Percentiles rank a stretch among this genome's conserved stretches.
These are phyloP conservation scores for Pseudomugil gertrudae DNA, from an alignment of 2,797 vertebrate genomes.

Conservation along the genomic window DNA sequence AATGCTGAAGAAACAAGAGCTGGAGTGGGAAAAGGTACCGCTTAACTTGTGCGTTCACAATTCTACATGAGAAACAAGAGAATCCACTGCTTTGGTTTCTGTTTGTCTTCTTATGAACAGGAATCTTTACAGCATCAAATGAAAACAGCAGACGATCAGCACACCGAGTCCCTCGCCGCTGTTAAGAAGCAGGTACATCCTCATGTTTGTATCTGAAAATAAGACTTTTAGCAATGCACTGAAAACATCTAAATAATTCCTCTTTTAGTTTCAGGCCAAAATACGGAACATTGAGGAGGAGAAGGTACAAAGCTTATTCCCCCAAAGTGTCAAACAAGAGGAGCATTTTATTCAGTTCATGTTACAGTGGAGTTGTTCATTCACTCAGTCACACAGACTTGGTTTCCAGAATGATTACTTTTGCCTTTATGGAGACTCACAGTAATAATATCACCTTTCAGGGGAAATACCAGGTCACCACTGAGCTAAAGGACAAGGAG, in stretches of 20 bases:
- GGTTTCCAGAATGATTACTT: constrained; percentile 42
- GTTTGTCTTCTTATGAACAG: constrained; percentile 66
- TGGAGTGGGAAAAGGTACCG: constrained; percentile 92
- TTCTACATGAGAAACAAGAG: neutral
- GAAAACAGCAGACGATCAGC: constrained; percentile 81
- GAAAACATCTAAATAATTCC: constrained; percentile 17
- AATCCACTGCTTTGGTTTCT: fast-evolving
- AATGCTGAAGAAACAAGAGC: constrained; percentile 90
- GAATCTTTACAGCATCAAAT: constrained; percentile 86
- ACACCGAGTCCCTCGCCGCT: constrained; percentile 81
- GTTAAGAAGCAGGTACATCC: constrained; percentile 89
- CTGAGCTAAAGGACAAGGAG: constrained; percentile 93
- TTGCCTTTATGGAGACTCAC: constrained; percentile 41
- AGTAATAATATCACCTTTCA: constrained; percentile 75
- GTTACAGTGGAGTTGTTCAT: constrained; percentile 46
- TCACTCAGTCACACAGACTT: constrained; percentile 37
- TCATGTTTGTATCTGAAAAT: neutral
- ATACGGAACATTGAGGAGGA: constrained; percentile 88
- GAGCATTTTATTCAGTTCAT: constrained; percentile 46
- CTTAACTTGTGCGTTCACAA: neutral
- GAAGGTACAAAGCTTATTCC: constrained; percentile 84
- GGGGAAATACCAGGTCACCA: constrained; percentile 87
- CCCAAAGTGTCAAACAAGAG: neutral
- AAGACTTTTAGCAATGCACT: constrained; percentile 11
- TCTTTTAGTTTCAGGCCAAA: constrained; percentile 86